Conservation (phyloP, 2,113 vertebrate species). For the Rhea pennata region DNA sequence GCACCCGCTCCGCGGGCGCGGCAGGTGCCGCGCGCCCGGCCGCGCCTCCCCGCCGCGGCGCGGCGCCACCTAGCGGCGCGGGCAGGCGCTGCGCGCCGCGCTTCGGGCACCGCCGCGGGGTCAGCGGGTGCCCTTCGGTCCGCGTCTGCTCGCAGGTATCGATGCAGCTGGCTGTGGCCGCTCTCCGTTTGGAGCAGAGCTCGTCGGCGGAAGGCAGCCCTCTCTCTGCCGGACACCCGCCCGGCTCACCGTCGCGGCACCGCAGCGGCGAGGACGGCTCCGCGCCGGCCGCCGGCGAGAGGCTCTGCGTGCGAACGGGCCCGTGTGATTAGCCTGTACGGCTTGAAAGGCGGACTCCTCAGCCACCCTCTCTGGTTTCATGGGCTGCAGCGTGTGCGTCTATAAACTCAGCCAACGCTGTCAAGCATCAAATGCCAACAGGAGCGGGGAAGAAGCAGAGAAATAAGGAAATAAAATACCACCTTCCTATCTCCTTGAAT, state of each 20-base stretch:
- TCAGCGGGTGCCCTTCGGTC: rapidly evolving
- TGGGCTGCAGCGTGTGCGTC: not conserved
- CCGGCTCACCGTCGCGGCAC: not conserved
- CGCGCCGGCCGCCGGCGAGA: not conserved
- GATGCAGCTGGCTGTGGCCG: rapidly evolving
- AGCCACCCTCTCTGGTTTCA: not conserved
- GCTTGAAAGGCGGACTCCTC: not conserved
- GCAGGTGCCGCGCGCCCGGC: too few relatives aligned
- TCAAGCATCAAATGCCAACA: not conserved
- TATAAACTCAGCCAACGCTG: not conserved
- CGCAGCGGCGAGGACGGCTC: rapidly evolving
- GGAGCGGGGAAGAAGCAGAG: not conserved
- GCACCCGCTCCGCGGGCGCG: too few relatives aligned
- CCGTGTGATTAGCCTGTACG: too few relatives aligned
- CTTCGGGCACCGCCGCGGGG: too few relatives aligned
- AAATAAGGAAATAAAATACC: not conserved
- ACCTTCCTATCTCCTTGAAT: not conserved
- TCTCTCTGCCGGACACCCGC: not conserved
- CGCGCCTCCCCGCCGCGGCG: too few relatives aligned
- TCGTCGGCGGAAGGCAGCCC: not conserved
- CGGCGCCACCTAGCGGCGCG: too few relatives aligned
- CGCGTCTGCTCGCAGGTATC: not conserved
- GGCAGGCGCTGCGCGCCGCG: too few relatives aligned
- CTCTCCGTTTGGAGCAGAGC: not conserved
- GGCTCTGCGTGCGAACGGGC: too few relatives aligned